These are phyloP conservation scores for Tyria jacobaeae DNA, from an alignment of 2,888 invertebrate genomes.

Conservation along the genomic window DNA sequence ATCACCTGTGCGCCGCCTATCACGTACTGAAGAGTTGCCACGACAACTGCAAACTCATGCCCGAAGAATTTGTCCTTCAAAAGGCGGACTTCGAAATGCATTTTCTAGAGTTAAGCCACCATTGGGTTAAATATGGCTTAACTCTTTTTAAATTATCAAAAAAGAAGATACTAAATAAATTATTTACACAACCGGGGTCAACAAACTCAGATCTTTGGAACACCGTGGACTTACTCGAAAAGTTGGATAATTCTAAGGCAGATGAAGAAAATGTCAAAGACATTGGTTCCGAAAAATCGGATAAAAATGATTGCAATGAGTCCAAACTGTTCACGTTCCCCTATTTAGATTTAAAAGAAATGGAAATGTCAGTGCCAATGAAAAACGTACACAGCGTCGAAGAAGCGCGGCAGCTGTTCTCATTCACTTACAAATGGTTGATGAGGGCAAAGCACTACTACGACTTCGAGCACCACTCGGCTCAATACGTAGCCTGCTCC, in stretches of 20 bases:
- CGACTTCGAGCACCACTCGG: slow-evolving; percentile 85
- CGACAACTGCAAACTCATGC: slow-evolving; percentile 79
- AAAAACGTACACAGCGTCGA: slow-evolving; percentile 66
- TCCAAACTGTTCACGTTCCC: slow-evolving; percentile 71
- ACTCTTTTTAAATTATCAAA: slow-evolving; percentile 86
- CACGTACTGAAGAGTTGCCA: slow-evolving; percentile 86
- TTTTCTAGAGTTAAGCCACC: slow-evolving; percentile 84
- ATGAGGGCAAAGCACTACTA: slow-evolving; percentile 87
- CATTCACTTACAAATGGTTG: slow-evolving; percentile 87
- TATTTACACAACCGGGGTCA: slow-evolving; percentile 67
- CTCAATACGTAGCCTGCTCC: slow-evolving; percentile 87
- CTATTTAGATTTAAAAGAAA: slow-evolving; percentile 70
- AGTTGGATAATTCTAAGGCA: slow-evolving; percentile 51
- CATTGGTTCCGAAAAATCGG: slow-evolving; percentile 66
- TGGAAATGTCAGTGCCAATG: slow-evolving; percentile 70
- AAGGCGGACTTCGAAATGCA: slow-evolving; percentile 77
- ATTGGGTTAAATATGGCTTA: slow-evolving; percentile 88
- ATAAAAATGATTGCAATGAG: slow-evolving; percentile 64
- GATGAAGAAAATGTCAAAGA: slow-evolving; percentile 75
- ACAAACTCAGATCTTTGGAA: slow-evolving; percentile 74
- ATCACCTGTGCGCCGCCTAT: slow-evolving; percentile 89
- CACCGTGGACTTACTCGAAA: slow-evolving; percentile 66
- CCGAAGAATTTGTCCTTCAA: slow-evolving; percentile 75
- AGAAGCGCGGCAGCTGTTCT: slow-evolving; percentile 84
- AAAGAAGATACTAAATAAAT: slow-evolving; percentile 74